Percentiles rank a stretch among this genome's conserved stretches.
These are phyloP conservation scores for Microhierax caerulescens DNA, from an alignment of 2,797 vertebrate genomes.

Conservation along the genomic window DNA sequence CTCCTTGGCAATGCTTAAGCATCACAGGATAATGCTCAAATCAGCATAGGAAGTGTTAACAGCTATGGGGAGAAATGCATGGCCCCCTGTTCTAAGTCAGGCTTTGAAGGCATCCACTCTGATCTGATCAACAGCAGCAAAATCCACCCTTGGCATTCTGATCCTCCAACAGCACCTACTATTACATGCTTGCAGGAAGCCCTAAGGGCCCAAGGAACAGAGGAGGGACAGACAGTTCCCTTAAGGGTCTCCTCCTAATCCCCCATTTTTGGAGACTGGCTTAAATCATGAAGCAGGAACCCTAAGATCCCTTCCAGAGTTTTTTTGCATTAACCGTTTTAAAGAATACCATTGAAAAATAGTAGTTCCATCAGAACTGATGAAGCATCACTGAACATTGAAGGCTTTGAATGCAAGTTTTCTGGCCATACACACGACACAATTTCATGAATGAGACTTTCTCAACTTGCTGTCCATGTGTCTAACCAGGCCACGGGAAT, in stretches of 20 bases:
- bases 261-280: not conserved
- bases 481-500: not conserved
- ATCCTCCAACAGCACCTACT: not conserved
- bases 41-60: not conserved
- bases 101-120: not conserved
- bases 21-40: not conserved
- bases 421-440: not conserved
- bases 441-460: not conserved
- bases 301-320: not conserved
- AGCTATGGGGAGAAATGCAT: not conserved
- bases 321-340: not conserved
- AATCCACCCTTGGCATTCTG: not conserved
- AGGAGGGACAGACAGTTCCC: not conserved
- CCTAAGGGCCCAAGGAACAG: not conserved
- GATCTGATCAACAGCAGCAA: not conserved
- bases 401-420: not conserved
- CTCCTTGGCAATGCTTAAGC: not conserved
- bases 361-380: not conserved
- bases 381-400: not conserved
- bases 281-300: not conserved
- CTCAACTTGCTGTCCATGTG: rapidly evolving
- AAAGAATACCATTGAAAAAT: not conserved
- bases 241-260: not conserved
- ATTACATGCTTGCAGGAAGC: not conserved
- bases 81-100: not conserved